Conservation (phyloP, 2,797 vertebrate species). For the Antennarius maculatus region DNA sequence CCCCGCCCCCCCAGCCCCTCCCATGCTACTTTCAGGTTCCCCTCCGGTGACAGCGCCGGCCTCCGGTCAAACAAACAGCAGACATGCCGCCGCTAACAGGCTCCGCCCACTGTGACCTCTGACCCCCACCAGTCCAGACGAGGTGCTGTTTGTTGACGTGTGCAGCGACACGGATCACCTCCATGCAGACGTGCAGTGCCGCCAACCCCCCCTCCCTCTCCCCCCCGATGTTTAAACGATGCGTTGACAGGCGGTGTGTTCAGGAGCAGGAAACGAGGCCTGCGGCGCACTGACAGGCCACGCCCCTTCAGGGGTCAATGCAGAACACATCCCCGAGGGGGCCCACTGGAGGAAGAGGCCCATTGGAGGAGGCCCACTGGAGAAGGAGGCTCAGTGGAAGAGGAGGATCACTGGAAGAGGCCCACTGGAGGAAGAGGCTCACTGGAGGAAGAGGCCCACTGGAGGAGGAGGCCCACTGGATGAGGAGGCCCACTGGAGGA, state of each 20-base stretch:
- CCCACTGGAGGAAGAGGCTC: too few species aligned
- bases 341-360: too few species aligned
- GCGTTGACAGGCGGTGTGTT: constrained; percentile 56
- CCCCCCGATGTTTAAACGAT: constrained; percentile 30
- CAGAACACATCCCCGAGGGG: not conserved
- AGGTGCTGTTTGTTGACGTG: constrained; percentile 74
- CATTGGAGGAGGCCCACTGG: too few species aligned
- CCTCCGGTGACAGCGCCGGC: constrained; percentile 50
- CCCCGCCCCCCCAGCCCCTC: too few species aligned
- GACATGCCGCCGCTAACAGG: constrained; percentile 62
- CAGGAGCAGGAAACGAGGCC: constrained; percentile 59
- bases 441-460: too few species aligned
- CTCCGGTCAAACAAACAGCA: constrained; percentile 71
- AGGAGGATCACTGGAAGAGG: too few species aligned
- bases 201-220: too few species aligned
- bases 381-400: too few species aligned
- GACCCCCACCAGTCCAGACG: constrained; percentile 39
- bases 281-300: constrained; percentile 29
- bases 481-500: too few species aligned
- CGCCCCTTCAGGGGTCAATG: constrained; percentile 46
- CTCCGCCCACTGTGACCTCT: constrained; percentile 52
- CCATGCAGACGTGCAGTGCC: constrained; percentile 55
- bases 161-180: constrained; percentile 72
- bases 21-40: constrained; percentile 6
- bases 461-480: too few species aligned